Percentiles rank a stretch among this genome's conserved stretches.
Evolutionary conservation across 2,888 invertebrate genomes (phyloP).

Genomic region (Hyles lineata): DNA sequence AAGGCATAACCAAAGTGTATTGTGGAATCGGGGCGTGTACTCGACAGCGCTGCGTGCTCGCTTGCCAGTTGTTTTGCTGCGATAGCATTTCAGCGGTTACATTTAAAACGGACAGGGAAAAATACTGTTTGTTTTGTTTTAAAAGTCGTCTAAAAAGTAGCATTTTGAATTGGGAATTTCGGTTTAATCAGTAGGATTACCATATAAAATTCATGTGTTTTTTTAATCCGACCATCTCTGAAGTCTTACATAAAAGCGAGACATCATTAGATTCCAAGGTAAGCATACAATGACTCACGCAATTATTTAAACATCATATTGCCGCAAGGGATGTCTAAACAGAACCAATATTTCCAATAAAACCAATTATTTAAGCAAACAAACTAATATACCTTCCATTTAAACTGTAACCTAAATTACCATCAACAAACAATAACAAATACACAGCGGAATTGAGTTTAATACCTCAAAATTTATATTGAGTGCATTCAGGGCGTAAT

Average conservation of each 20-base stretch:
- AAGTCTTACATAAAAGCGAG: no score
- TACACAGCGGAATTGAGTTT: not conserved
- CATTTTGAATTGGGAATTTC: not conserved
- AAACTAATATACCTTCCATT: no score
- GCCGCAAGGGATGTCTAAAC: no score
- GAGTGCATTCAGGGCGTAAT: not conserved
- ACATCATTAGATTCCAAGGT: no score
- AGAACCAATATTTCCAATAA: no score
- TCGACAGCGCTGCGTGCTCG: constrained; percentile 7
- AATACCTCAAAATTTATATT: not conserved
- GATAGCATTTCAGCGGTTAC: not conserved
- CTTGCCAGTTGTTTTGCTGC: not conserved
- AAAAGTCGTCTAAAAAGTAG: not conserved
- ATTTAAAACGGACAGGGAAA: not conserved
- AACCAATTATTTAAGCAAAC: no score
- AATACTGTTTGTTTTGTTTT: not conserved
- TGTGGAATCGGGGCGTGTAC: not conserved
- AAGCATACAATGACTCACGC: no score
- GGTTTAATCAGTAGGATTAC: no score
- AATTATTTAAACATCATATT: no score
- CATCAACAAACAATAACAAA: not conserved
- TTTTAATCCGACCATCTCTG: no score
- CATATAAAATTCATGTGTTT: no score
- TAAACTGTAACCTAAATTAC: not conserved
- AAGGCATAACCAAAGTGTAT: not conserved